These are phyloP conservation scores for Megaleporinus macrocephalus DNA, from an alignment of 2,113 vertebrate genomes.

Conservation along the genomic window DNA sequence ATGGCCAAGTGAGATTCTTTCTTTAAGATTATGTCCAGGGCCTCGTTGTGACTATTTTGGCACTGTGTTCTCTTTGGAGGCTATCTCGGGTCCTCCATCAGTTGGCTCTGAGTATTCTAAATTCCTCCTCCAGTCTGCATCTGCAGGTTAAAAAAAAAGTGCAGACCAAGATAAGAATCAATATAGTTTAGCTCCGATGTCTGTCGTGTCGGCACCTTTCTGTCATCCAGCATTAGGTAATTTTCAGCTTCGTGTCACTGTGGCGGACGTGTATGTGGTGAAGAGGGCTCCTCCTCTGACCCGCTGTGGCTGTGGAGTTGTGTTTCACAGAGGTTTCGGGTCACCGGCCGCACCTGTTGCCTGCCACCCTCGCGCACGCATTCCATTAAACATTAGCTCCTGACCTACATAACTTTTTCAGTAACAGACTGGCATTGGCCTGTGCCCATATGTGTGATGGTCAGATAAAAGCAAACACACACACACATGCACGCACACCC, in stretches of 20 bases:
- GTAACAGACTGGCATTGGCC: slow-evolving; percentile 32
- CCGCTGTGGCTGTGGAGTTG: neutral
- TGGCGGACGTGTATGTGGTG: neutral
- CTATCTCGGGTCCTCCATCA: neutral
- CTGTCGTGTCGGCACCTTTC: neutral
- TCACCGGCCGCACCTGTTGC: slow-evolving; percentile 49
- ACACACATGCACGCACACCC: slow-evolving; percentile 42
- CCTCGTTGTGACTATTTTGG: neutral
- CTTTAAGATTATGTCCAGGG: neutral
- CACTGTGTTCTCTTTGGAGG: neutral
- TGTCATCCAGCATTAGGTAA: slow-evolving; percentile 9
- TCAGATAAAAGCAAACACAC: slow-evolving; percentile 43
- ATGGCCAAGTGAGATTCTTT: neutral
- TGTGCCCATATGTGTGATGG: slow-evolving; percentile 30
- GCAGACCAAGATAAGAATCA: neutral
- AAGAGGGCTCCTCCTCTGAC: neutral
- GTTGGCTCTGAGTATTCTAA: neutral
- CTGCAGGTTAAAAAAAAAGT: neutral
- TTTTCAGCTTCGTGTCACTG: neutral
- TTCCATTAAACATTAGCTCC: slow-evolving; percentile 52
- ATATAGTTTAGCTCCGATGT: neutral
- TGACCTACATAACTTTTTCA: slow-evolving; percentile 53
- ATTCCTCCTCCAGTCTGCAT: neutral
- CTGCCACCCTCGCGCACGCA: slow-evolving; percentile 17
- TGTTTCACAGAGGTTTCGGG: slow-evolving; percentile 46